Evolutionary conservation across 2,888 invertebrate species (phyloP).

Genomic region (Seladonia tumulorum): DNA sequence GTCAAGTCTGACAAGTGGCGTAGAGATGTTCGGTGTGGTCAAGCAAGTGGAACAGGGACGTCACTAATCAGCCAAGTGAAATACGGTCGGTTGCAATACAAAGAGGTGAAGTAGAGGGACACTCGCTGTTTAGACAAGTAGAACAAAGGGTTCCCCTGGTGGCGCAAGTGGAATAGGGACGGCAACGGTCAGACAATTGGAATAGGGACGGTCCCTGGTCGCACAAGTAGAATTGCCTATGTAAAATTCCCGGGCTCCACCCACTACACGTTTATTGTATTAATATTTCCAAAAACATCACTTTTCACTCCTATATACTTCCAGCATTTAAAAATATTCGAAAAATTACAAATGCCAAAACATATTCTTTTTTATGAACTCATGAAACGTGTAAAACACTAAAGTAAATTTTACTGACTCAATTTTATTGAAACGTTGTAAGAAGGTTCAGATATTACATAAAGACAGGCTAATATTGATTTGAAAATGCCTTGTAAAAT

Average conservation of each 20-base stretch:
- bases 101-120: neutral
- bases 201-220: neutral
- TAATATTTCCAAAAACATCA: neutral
- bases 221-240: neutral
- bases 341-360: too few species aligned
- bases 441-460: too few species aligned
- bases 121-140: neutral
- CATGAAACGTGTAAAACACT: too few species aligned
- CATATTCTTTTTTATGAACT: too few species aligned
- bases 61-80: conserved; percentile 1
- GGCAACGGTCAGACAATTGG: neutral
- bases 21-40: neutral
- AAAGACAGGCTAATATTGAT: too few species aligned
- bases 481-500: too few species aligned
- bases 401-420: too few species aligned
- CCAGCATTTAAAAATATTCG: too few species aligned
- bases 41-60: neutral
- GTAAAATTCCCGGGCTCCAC: neutral
- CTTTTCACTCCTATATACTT: too few species aligned
- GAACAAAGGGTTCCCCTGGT: neutral
- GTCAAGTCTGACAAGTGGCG: neutral
- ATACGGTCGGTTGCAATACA: neutral
- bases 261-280: neutral
- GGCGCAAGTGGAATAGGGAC: conserved; percentile 1
- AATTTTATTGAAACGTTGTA: too few species aligned